A percentile compares a stretch with the other conserved stretches of the same genome.
Evolutionary conservation across 1,140 invertebrate species (phyloP).

Genomic region (Ruditapes philippinarum): DNA sequence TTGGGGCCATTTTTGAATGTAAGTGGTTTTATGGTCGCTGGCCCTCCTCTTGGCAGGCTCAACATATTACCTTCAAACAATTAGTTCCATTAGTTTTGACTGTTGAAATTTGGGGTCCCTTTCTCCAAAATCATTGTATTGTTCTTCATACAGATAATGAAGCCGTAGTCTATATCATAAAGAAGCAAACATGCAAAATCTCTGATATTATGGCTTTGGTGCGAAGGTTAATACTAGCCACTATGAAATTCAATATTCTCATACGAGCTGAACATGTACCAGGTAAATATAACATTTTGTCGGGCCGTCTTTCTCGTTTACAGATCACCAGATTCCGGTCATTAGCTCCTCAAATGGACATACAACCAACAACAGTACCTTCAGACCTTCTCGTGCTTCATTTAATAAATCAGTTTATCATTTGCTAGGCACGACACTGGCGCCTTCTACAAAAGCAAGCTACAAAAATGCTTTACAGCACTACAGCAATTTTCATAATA

Average conservation of each 20-base stretch:
- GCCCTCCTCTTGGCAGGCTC: not conserved
- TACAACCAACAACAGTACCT: not conserved
- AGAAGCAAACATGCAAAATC: conserved; percentile 51
- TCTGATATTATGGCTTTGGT: conserved; percentile 53
- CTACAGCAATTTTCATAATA: not conserved
- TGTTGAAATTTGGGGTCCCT: conserved; percentile 47
- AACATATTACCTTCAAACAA: conserved; percentile 53
- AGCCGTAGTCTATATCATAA: conserved; percentile 58
- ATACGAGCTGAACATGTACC: conserved; percentile 42
- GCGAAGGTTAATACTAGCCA: conserved; percentile 33
- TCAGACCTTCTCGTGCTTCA: not conserved
- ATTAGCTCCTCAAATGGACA: conserved; percentile 35
- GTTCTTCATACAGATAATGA: conserved; percentile 64
- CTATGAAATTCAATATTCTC: conserved; percentile 60
- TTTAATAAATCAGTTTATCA: not conserved
- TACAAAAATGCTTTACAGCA: not conserved
- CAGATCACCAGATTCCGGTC: conserved; percentile 20
- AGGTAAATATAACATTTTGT: conserved; percentile 56
- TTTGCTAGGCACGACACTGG: not conserved
- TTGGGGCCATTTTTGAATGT: conserved; percentile 7
- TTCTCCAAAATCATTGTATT: conserved; percentile 37
- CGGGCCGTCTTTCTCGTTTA: conserved; percentile 67
- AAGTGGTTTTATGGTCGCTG: conserved; percentile 56
- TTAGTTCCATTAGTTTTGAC: conserved; percentile 65
- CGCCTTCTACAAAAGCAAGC: not conserved